Conservation (phyloP, 2,888 invertebrate genomes). For the Trimorus sp. region DNA sequence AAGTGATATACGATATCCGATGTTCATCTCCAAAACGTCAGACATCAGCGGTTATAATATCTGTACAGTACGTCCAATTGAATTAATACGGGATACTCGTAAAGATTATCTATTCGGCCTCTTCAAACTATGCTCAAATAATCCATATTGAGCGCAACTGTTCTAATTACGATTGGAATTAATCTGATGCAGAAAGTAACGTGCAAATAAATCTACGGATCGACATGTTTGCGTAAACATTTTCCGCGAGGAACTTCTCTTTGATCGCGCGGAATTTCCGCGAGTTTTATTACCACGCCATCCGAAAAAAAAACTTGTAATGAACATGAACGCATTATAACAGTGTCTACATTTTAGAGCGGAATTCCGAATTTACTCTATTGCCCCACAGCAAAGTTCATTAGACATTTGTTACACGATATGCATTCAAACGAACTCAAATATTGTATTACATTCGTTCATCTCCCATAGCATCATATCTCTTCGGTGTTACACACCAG, state of each 20-base stretch:
- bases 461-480: conserved; percentile 20
- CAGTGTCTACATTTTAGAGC: not conserved
- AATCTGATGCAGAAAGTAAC: conserved; percentile 10
- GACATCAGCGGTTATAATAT: conserved; percentile 42
- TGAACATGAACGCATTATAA: not conserved
- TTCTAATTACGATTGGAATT: conserved; percentile 35
- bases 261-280: too few relatives aligned
- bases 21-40: conserved; percentile 40
- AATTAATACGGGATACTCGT: conserved; percentile 46
- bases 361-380: conserved; percentile 1
- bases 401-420: conserved; percentile 29
- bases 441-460: conserved; percentile 34
- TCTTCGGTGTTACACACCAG: too few relatives aligned
- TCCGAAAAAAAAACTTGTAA: too few relatives aligned
- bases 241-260: not conserved
- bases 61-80: conserved; percentile 44
- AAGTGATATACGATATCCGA: conserved; percentile 43
- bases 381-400: conserved; percentile 6
- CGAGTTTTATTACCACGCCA: too few relatives aligned
- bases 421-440: conserved; percentile 32
- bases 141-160: conserved; percentile 31
- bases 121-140: conserved; percentile 34
- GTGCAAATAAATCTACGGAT: conserved; percentile 1
- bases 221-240: not conserved
- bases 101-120: conserved; percentile 48